phyloP scores from a whole-genome alignment of 2,888 invertebrate species.

The Tipula vernalis region DNA sequence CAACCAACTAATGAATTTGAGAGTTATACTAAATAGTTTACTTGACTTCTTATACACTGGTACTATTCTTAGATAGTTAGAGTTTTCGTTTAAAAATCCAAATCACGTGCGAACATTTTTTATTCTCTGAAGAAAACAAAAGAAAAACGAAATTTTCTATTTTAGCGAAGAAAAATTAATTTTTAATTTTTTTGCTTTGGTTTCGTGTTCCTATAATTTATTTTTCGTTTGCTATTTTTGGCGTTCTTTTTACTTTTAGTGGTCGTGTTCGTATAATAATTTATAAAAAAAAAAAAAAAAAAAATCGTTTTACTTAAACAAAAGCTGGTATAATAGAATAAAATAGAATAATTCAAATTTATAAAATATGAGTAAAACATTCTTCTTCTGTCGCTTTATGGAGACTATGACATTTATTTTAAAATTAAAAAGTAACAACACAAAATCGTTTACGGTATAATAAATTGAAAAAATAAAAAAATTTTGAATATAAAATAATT shows the following conservation, averaged over 20 bases:
- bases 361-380: not conserved
- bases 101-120: not conserved
- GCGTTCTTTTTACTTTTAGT: not conserved
- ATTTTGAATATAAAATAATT: not conserved
- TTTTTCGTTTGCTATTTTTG: not conserved
- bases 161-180: not conserved
- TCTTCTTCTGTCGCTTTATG: not conserved
- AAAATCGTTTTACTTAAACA: not conserved
- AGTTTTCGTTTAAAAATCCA: not conserved
- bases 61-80: too few relatives aligned
- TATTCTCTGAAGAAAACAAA: not conserved
- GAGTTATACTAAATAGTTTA: too few relatives aligned
- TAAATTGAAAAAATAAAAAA: not conserved
- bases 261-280: not conserved
- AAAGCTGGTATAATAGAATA: not conserved
- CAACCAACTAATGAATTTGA: too few relatives aligned
- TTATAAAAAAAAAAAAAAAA: not conserved
- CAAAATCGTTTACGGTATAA: not conserved
- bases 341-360: not conserved
- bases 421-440: not conserved
- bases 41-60: too few relatives aligned
- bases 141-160: not conserved
- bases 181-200: not conserved
- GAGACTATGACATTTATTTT: not conserved
- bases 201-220: not conserved